phyloP scores from a whole-genome alignment of 1,140 invertebrate genomes.

The Drosophila mauritiana region DNA sequence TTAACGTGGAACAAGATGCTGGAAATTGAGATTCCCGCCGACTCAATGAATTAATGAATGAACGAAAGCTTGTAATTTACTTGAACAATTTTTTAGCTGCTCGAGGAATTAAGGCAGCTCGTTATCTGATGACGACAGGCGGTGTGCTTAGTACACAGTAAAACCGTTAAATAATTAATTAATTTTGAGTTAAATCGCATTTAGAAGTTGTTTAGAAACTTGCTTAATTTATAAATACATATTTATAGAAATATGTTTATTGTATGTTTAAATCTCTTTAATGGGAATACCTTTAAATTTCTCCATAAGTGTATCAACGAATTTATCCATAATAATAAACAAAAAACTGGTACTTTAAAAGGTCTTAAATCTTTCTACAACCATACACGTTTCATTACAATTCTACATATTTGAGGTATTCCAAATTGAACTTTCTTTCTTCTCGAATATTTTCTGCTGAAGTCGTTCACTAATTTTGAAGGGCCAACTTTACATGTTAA shows the following conservation, averaged over 20 bases:
- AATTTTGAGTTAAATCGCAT: conserved; percentile 4
- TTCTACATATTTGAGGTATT: background rate
- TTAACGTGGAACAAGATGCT: conserved; percentile 38
- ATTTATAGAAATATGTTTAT: background rate
- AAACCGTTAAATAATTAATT: background rate
- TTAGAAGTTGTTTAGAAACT: conserved; percentile 7
- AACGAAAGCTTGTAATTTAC: conserved; percentile 46
- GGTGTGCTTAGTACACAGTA: background rate
- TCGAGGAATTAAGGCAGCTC: conserved; percentile 17
- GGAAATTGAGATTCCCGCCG: conserved; percentile 35
- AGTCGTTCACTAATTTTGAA: conserved; percentile 50
- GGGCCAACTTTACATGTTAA: conserved; percentile 68
- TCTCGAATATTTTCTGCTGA: conserved; percentile 19
- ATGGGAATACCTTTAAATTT: too few species aligned
- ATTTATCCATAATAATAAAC: too few species aligned
- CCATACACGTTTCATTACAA: too few species aligned
- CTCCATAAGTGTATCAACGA: too few species aligned
- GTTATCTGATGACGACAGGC: conserved; percentile 5
- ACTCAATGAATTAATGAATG: conserved; percentile 51
- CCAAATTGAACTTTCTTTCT: background rate
- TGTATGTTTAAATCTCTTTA: too few species aligned
- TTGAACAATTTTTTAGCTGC: conserved; percentile 12
- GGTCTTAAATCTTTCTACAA: too few species aligned
- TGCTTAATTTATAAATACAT: background rate
- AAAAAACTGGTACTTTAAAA: too few species aligned